Percentiles rank a stretch among this genome's conserved stretches.
Conservation (phyloP, 2,113 vertebrate genomes). For the Dinomys branickii region DNA sequence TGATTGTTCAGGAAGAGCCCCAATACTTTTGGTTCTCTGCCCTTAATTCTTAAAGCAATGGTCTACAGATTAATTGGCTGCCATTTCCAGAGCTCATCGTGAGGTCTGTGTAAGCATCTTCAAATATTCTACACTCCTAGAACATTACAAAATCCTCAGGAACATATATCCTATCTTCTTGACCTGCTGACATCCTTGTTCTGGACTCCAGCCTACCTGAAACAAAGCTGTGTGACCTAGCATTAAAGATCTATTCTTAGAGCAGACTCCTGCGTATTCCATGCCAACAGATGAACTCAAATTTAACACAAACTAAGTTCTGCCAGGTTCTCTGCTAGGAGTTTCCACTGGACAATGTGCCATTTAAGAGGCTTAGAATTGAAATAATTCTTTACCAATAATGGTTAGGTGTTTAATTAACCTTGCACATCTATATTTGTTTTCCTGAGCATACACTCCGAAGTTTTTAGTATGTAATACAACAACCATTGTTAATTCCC, state of each 20-base stretch:
- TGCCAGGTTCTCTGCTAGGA: neutral
- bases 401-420: no score
- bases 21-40: neutral
- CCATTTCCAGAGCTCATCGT: neutral
- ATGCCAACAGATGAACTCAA: neutral
- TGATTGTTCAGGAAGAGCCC: neutral
- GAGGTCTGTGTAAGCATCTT: neutral
- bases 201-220: neutral
- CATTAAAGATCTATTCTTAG: neutral
- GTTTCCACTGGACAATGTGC: constrained; percentile 84
- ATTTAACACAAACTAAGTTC: neutral
- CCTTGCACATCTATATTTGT: no score
- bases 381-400: neutral
- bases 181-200: neutral
- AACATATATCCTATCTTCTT: neutral
- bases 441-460: no score
- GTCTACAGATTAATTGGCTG: neutral
- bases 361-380: neutral
- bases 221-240: neutral
- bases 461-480: no score
- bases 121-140: neutral
- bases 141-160: neutral
- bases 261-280: neutral
- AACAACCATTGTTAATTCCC: no score
- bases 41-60: neutral